Evolutionary conservation across 2,113 vertebrate genomes (phyloP), one percentile per base, ranked within the genome.

Genomic region (Todiramphus chloris): DNA sequence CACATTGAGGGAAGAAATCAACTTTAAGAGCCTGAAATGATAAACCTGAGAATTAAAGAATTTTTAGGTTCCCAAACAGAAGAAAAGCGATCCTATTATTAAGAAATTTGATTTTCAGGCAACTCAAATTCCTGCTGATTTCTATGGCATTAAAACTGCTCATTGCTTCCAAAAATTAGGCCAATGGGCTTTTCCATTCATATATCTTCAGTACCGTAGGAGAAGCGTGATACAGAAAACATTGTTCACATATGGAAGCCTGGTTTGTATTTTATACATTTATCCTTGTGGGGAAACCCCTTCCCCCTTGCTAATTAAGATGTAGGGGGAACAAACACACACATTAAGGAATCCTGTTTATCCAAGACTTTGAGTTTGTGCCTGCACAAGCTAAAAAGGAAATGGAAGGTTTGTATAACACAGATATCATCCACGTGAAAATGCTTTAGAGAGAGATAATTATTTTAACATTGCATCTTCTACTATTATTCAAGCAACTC

Each of bases 1-100:
- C 69, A 79, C 74, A 94, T 11, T 84, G 80, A 96, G 62, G 50
- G 48, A 55, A 93, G 74, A 93, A 92, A 89, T 84, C 33, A 96
- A 80, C 90, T 93, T 89, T 37, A 63, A 78, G 83, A 93, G 66
- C n/a, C 59, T 63, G 62, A 94, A 96, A 92, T 84, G 64, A 90
- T 72, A 80, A 90, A 92, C 35, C 67, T 86, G 67, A 77, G 83
- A 97, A 94, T 92, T 92, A 87, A 92, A 74, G 72, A 95, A 92
- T 48, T 88, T 77, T 74, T 75, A 58, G 60, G 73, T 87, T 87
- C 48, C 53, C 62, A 92, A 91, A 72, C 24, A 46, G 73, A 92
- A 63, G 48, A 81, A 64, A 72, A 81, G 24, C 53, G 41, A 78
- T 81, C 6, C 18, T 46, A 27, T 44, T 78, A 72, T 68, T 35